These are phyloP conservation scores for Nycticebus coucang DNA, from an alignment of 2,113 vertebrate genomes.

Conservation along the genomic window DNA sequence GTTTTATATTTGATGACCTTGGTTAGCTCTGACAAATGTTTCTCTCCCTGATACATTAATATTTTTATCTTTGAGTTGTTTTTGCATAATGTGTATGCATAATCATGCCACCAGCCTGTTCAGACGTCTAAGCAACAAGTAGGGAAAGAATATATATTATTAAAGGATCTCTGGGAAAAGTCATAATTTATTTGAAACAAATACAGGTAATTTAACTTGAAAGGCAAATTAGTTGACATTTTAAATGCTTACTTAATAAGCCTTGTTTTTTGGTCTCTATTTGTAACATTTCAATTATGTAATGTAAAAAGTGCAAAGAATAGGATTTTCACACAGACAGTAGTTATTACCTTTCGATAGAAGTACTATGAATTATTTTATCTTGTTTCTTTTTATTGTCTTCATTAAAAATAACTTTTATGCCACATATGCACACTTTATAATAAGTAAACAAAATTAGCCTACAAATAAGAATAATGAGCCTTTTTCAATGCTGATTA, in stretches of 20 bases:
- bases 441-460: neutral
- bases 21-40: neutral
- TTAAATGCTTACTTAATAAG: neutral
- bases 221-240: neutral
- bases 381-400: neutral
- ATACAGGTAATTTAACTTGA: neutral
- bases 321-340: neutral
- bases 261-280: neutral
- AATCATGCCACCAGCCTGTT: neutral
- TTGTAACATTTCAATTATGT: neutral
- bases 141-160: neutral
- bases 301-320: neutral
- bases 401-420: slow-evolving; percentile 42
- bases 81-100: neutral
- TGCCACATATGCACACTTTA: neutral
- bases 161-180: neutral
- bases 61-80: neutral
- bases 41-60: neutral
- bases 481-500: neutral
- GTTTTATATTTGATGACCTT: neutral
- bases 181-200: neutral
- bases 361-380: slow-evolving; percentile 2
- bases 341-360: neutral
- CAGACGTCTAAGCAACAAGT: neutral
- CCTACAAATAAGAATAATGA: neutral